Conservation (phyloP, 2,113 vertebrate genomes). For the Campylorhamphus procurvoides region DNA sequence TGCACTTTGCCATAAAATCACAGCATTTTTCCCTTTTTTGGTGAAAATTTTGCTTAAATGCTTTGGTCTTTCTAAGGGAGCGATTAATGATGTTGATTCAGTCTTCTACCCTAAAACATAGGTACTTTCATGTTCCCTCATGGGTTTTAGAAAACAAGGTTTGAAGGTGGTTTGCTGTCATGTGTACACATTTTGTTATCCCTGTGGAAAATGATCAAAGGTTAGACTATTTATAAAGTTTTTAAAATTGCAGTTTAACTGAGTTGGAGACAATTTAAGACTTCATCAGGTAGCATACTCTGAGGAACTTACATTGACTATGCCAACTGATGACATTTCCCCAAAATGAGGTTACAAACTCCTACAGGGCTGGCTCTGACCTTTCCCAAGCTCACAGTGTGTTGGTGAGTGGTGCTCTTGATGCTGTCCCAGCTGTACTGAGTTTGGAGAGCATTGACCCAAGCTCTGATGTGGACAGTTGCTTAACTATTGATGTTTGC, state of each 20-base stretch:
- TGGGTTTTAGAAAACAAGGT: not conserved
- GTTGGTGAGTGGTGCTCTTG: not conserved
- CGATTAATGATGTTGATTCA: not conserved
- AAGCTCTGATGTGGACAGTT: not conserved
- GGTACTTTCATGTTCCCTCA: not conserved
- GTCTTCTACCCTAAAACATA: not conserved
- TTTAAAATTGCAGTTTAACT: not conserved
- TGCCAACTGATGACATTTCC: not conserved
- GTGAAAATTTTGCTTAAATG: not conserved
- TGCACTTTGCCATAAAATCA: not conserved
- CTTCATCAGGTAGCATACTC: not conserved
- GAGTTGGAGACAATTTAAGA: not conserved
- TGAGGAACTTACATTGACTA: not conserved
- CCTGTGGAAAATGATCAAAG: not conserved
- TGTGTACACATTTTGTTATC: not conserved
- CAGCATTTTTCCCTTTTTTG: not conserved
- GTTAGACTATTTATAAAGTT: not conserved
- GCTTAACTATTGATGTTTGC: not conserved
- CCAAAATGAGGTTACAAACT: not conserved
- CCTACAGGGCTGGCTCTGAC: not conserved
- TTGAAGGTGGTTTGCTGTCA: not conserved
- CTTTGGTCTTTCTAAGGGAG: not conserved
- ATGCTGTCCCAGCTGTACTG: not conserved
- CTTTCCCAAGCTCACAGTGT: not conserved
- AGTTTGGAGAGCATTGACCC: not conserved